A percentile compares a stretch with the other conserved stretches of the same genome.
Conservation (phyloP, 2,113 vertebrate species). For the Myodes glareolus region DNA sequence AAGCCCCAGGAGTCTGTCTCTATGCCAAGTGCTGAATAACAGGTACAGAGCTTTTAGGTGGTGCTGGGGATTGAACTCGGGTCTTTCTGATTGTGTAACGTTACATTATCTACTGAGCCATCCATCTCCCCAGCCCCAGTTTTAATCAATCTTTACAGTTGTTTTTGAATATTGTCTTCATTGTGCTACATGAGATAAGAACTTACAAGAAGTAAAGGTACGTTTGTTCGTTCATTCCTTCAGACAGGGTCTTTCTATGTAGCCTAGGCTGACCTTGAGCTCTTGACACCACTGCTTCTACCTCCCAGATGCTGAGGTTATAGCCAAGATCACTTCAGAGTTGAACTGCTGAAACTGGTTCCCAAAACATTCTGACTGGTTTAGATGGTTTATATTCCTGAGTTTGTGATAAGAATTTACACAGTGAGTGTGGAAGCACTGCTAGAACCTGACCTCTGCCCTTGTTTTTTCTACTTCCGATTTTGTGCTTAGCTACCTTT, state of each 20-base stretch:
- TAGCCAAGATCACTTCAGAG: background rate
- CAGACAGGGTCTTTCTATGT: background rate
- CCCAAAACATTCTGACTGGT: background rate
- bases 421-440: background rate
- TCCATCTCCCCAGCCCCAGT: background rate
- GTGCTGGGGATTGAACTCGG: background rate
- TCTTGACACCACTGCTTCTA: background rate
- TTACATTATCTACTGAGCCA: background rate
- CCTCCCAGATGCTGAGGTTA: background rate
- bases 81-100: background rate
- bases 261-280: background rate
- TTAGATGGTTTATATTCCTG: background rate
- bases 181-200: background rate
- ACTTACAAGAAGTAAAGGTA: background rate
- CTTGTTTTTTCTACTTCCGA: background rate
- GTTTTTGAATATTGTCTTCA: background rate
- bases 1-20: background rate
- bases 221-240: background rate
- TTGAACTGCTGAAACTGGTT: background rate
- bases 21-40: no score
- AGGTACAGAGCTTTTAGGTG: background rate
- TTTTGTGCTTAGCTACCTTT: background rate
- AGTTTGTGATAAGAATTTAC: background rate
- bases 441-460: background rate
- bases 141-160: background rate